Base-by-base conservation (phyloP, 2,797 vertebrate genomes). In the Diplodus puntazzo region DNA sequence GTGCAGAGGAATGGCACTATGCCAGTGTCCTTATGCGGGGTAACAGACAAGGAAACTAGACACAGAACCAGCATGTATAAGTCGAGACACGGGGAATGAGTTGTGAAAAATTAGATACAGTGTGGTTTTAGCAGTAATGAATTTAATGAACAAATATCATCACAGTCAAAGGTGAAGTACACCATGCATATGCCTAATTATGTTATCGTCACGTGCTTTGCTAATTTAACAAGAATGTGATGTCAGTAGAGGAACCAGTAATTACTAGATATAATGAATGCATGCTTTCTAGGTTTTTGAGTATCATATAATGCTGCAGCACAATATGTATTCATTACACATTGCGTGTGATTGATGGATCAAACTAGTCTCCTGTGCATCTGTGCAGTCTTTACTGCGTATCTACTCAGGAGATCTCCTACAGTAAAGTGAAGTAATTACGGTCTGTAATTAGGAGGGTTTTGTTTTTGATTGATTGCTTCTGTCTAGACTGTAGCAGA, bases 381-480 rank as follows among this genome's bases (percentile, higher is more conserved):
- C 64, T 23, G 13, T 59, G 61, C 34, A 11, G 23, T 34, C 49
- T 73, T 52, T 74, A 13, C 48, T 39, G 57, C 23, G 20, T 64
- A 73, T 82, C 72, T 55, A 12, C 64, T 68, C 62, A 9, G 42
- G n/a, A 10, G 8, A 79, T 86, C 69, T 27, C 60, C 30, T 64
- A 57, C 58, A 62, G 64, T 62, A 71, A 71, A 81, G 52, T 49
- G 1, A 53, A 63, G 49, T 49, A 81, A 75, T 45, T 66, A 49
- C 74, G 77, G 70, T 65, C 68, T 74, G 62, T 81, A 77, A 79
- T 88, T 75, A 79, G 68, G 11, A 55, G 20, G 46, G 21, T 61
- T 79, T 71, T 64, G 23, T 69, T 60, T 79, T 68, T 80, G 80
- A 84, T 66, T 50, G 59, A 86, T 83, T 49, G 58, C 69, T 58